A percentile compares a stretch with the other conserved stretches of the same genome.
Conservation (phyloP, 2,113 vertebrate species). For the Strix aluco region DNA sequence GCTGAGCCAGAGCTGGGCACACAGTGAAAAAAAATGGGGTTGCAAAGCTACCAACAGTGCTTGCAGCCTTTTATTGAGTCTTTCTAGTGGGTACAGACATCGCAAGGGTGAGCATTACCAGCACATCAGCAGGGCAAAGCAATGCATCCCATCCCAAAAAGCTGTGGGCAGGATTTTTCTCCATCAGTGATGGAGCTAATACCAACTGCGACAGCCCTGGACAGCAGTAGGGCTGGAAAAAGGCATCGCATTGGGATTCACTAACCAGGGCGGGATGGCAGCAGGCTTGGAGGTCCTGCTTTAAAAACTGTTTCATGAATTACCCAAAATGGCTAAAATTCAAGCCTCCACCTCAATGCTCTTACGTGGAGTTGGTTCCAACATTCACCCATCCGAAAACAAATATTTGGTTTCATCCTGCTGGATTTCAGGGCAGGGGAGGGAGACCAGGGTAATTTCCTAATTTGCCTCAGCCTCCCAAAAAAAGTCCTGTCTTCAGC, state of each 20-base stretch:
- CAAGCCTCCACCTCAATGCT: background rate
- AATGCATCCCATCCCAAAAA: background rate
- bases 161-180: background rate
- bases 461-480: background rate
- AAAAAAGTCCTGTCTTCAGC: background rate
- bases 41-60: background rate
- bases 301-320: background rate
- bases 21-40: background rate
- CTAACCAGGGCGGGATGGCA: background rate
- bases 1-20: background rate
- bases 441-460: background rate
- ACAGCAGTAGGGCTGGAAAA: background rate
- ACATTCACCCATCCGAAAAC: background rate
- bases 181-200: background rate
- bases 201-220: rapidly evolving
- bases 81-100: background rate
- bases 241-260: background rate
- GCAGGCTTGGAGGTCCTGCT: background rate
- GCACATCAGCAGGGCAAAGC: background rate
- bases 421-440: background rate
- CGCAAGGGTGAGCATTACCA: background rate
- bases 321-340: background rate
- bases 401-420: slow-evolving; percentile 26
- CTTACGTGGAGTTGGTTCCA: background rate
- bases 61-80: background rate